Evolutionary conservation across 2,113 vertebrate genomes (phyloP), one percentile per base, ranked within the genome.

Genomic region (Alexandromys fortis): DNA sequence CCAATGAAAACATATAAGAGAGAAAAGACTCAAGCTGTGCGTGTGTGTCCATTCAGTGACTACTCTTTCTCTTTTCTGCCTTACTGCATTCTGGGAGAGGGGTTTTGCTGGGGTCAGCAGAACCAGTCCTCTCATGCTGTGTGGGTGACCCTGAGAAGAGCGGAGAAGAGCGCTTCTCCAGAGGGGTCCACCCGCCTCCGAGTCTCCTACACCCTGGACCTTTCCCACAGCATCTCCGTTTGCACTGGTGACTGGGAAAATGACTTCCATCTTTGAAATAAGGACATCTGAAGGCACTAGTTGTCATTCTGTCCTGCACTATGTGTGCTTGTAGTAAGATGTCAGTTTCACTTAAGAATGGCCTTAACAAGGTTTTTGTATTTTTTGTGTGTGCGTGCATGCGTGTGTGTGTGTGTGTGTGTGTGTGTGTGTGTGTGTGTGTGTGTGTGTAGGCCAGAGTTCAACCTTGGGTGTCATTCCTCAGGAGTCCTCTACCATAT

Each of bases 11-110:
- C 30, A 88, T 61, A 7, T 45, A 89, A 26, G 12, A 92, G 16
- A 77, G 24, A 35, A 61, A 93, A 89, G 33, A 88, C 67, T 45
- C 68, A 78, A 52, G 87, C n/a, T 92, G 73, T 81, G 92, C 68
- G 7, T 86, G 38, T 45, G 13, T 86, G 38, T 52, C 33, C 12
- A 58, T 55, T 90, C 42, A 68, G 73, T 52, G 67, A 52, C 26
- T 58, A 87, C 42, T 12, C 76, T 35, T 86, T 86, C 22, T 35
- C 63, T 55, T 70, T 82, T 79, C 72, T 52, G 86, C 77, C 82
- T 67, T 35, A 35, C 28, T 26, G 17, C 28, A n/a, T 81, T 89
- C 55, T 63, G 35, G 45, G 61, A 70, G 16, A 55, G 24, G 47
- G 42, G 33, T 75, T 89, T 72, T 55, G 28, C 70, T 55, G 68